Base-by-base conservation (phyloP, 2,888 invertebrate genomes). In the Parthenolecanium corni region DNA sequence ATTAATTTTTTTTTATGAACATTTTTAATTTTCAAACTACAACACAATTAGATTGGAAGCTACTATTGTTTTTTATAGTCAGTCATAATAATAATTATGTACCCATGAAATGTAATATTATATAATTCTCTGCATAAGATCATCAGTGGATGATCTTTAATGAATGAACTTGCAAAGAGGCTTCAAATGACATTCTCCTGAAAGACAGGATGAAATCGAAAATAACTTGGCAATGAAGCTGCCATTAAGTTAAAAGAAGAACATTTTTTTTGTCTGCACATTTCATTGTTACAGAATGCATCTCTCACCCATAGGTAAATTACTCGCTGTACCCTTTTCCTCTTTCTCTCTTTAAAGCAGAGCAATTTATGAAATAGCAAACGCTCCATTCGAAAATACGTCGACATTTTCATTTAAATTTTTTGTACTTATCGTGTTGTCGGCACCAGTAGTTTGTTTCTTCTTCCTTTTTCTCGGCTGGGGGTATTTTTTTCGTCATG, bases 181-280 rank as follows among this genome's bases (percentile, higher is more conserved):
- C 4, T 9, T 9, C 31, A 9, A 9, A 31, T 9, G 31, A 31
- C 31, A 23, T 54, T 40, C 38, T 21, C 23, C 42, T 38, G n/a
- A 24, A 54, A 24, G 16, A 54, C 40, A 21, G 54, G 23, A 54
- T 54, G 54, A 54, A 54, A 31, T 9, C 42, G 40, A 54, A 54
- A 54, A 54, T 54, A 54, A 54, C 54, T 53, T 24, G 21, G 24
- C 54, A 24, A 42, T 54, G 54, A n/a, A n/a, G 40, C 38, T 54
- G 9, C 31, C 31, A 31, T 31, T 31, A 31, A 52, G 36, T 38
- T 52, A 38, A 52, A 52, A 36, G 52, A 52, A 52, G 52, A 38
- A 52, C 38, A 36, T n/a, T n/a, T 52, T 52, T 36, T 16, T 38
- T 38, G 52, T 38, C n/a, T 20, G 52, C n/a, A n/a, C n/a, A n/a